A percentile compares a stretch with the other conserved stretches of the same genome.
Conservation (phyloP, 1,140 invertebrate genomes). For the Ceratina australensis region DNA sequence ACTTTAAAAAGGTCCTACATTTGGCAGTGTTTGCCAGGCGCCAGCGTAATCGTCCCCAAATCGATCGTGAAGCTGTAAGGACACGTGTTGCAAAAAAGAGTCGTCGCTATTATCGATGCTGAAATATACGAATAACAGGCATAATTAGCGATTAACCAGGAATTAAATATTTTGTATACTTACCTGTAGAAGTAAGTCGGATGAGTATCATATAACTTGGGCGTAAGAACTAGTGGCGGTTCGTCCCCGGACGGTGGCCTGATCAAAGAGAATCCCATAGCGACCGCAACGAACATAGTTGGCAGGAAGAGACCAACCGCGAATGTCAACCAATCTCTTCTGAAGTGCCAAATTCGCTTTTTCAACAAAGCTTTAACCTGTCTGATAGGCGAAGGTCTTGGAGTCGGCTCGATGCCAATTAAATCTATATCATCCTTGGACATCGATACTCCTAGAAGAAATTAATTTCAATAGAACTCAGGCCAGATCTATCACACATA, state of each 20-base stretch:
- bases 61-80: constrained; percentile 69
- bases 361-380: constrained; percentile 78
- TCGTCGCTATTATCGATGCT: constrained; percentile 70
- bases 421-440: constrained; percentile 73
- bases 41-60: constrained; percentile 73
- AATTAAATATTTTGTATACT: constrained; percentile 34
- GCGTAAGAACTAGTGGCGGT: constrained; percentile 78
- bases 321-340: constrained; percentile 82
- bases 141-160: background rate
- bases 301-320: constrained; percentile 83
- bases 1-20: constrained; percentile 54
- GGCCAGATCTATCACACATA: background rate
- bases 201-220: constrained; percentile 79
- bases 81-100: constrained; percentile 68
- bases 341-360: constrained; percentile 82
- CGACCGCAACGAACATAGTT: constrained; percentile 82
- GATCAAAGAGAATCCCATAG: constrained; percentile 85
- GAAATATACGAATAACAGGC: background rate
- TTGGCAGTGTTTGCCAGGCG: constrained; percentile 70
- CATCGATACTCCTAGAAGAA: constrained; percentile 57
- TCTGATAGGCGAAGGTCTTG: constrained; percentile 64
- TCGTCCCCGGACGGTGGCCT: constrained; percentile 83
- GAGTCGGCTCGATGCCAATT: constrained; percentile 64
- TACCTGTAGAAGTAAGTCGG: constrained; percentile 79
- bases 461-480: background rate